Evolutionary conservation across 2,113 vertebrate species (phyloP), one percentile per base, ranked within the genome.

Genomic region (Bucco capensis): DNA sequence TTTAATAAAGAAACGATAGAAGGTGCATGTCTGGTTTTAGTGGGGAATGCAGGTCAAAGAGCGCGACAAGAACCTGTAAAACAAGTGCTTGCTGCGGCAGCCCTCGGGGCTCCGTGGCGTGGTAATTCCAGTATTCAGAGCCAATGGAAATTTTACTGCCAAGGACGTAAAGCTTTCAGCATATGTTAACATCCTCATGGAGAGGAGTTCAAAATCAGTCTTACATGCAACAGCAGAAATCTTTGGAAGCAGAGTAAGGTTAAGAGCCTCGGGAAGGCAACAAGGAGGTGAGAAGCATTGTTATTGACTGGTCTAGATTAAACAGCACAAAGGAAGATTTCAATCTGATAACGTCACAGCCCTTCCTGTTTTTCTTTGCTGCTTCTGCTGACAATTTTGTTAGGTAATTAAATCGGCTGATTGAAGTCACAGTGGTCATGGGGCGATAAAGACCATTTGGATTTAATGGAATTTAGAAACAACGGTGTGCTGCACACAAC

Each of bases 361-460:
- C 92, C 94, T 98, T 97, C 96, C 96, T 98, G 93, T 96, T 97
- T 98, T 98, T 97, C 97, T 97, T 97, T 96, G 95, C 96, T 93
- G 88, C 93, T 96, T 96, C 97, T 97, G 96, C 97, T 97, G 96
- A 97, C 97, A 98, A 97, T 98, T 98, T 97, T 96, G 96, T 97
- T 97, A 97, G 97, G 97, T 98, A 98, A 98, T 98, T 98, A 98
- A 98, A 98, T 97, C 97, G 98, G 96, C 96, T 98, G 97, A 98
- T 98, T 98, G 98, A 98, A 98, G 97, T 98, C 98, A 96, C 95
- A 96, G 97, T 98, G 97, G 97, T 98, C 97, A 97, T 98, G 97
- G 96, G 94, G 97, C 23, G 97, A 98, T 98, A 98, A 98, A 98
- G 97, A 98, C 98, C 96, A 95, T 98, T 98, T 97, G 97, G 96